These are phyloP conservation scores for Daphoenositta chrysoptera DNA, from an alignment of 2,113 vertebrate genomes.

Conservation along the genomic window DNA sequence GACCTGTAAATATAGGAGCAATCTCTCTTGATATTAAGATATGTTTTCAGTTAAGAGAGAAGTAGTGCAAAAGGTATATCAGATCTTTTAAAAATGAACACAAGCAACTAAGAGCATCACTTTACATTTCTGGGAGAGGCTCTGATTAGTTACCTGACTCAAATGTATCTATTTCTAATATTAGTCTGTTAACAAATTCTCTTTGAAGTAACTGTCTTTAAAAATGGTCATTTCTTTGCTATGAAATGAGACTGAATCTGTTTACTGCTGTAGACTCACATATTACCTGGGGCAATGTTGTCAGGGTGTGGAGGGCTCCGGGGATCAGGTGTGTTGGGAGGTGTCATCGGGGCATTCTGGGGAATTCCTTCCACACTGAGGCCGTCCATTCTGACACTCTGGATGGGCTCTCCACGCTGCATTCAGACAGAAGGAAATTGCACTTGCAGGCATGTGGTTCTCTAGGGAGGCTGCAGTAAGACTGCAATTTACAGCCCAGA, in stretches of 20 bases:
- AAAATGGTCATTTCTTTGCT: not conserved
- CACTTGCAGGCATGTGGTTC: not conserved
- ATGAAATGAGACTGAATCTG: not conserved
- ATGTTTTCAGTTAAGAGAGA: not conserved
- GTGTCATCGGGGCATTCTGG: conserved; percentile 71
- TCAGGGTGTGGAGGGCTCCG: conserved; percentile 79
- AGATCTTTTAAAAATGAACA: not conserved
- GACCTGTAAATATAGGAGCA: not conserved
- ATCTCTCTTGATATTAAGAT: not conserved
- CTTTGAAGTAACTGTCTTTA: not conserved
- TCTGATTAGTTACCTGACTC: not conserved
- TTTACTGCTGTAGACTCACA: too few relatives aligned
- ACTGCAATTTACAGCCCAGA: not conserved
- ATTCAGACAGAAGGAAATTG: not conserved
- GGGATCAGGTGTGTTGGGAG: conserved; percentile 75
- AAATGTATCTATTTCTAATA: not conserved
- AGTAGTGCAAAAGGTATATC: not conserved
- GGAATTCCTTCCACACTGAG: conserved; percentile 59
- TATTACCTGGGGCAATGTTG: conserved; percentile 87
- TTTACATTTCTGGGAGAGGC: not conserved
- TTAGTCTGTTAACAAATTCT: not conserved
- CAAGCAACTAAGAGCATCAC: not conserved
- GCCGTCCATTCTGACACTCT: conserved; percentile 51
- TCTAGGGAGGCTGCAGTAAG: not conserved
- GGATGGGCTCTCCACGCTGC: conserved; percentile 69